Percentiles rank a stretch among this genome's conserved stretches.
These are phyloP conservation scores for Eubasilissa splendida DNA, from an alignment of 2,888 invertebrate genomes.

Conservation along the genomic window DNA sequence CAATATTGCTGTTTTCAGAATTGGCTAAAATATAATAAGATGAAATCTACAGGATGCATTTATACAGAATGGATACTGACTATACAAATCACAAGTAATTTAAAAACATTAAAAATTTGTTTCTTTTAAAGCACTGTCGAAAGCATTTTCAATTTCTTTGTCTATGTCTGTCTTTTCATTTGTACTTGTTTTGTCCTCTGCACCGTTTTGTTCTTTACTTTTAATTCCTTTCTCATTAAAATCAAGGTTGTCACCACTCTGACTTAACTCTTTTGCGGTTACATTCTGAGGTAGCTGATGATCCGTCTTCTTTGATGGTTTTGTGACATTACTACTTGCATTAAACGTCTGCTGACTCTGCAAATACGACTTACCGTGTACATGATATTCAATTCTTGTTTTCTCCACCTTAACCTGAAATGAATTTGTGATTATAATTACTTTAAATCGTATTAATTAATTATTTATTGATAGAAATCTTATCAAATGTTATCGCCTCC, in stretches of 20 bases:
- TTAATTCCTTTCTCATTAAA: constrained; percentile 60
- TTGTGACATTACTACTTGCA: background rate
- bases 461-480: too few relatives aligned
- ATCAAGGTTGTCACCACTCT: background rate
- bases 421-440: too few relatives aligned
- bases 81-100: too few relatives aligned
- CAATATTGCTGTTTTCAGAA: too few relatives aligned
- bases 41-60: too few relatives aligned
- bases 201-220: constrained; percentile 5
- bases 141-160: constrained; percentile 69
- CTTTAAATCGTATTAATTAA: too few relatives aligned
- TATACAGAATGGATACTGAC: too few relatives aligned
- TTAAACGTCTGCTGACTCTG: constrained; percentile 4
- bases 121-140: constrained; percentile 65
- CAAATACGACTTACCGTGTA: constrained; percentile 58
- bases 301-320: background rate
- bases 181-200: background rate
- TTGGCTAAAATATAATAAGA: too few relatives aligned
- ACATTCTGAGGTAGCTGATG: background rate
- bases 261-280: background rate
- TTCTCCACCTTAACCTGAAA: constrained; percentile 46
- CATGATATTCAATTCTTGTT: constrained; percentile 65
- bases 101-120: constrained; percentile 60
- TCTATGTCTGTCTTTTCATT: constrained; percentile 61
- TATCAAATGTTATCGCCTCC: too few relatives aligned